Base-by-base conservation (phyloP, 2,888 invertebrate genomes). In the Luperina nickerlii region DNA sequence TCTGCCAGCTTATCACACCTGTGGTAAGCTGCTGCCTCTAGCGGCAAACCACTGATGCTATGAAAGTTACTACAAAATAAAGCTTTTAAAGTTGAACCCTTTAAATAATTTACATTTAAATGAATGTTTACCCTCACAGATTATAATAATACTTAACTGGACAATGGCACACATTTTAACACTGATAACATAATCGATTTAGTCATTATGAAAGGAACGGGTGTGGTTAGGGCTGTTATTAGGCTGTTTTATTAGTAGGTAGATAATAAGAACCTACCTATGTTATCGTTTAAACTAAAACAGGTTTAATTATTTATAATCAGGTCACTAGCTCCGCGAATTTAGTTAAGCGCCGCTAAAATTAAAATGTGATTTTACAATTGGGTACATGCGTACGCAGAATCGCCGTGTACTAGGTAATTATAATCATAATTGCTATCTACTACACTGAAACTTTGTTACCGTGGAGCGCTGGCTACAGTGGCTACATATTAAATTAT, bases 131-230 rank as follows among this genome's bases (percentile, higher is more conserved):
- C n/a, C 51, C 27, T 15, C 27, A 54, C 1, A 60, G 18, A 67
- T 51, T 62, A 51, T 32, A 18, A 42, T 20, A 72, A 72, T n/a
- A 74, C 9, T 63, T 57, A 70, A 57, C 62, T 74, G 63, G 51
- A 8, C 63, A 84, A 71, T 27, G 42, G 15, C 63, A 48, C 63
- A 57, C 42, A 54, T 65, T 38, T 51, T 48, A 67, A 67, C 63
- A 74, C 24, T 15, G 38, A 85, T 85, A 75, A 66, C 69, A 42
- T 66, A 85, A 76, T 80, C n/a, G 62, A 48, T 76, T 62, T 7
- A 66, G 42, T 27, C 9, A 70, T 81, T 76, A 70, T 42, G 63
- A 45, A 24, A 42, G 63, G 60, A 62, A 66, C n/a, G 65, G 51
- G 76, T 51, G 82, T 62, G 79, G 60, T n/a, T 24, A 45, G n/a